A percentile compares a stretch with the other conserved stretches of the same genome.
phyloP scores from a whole-genome alignment of 2,888 invertebrate genomes.

The Luffia ferchaultella region DNA sequence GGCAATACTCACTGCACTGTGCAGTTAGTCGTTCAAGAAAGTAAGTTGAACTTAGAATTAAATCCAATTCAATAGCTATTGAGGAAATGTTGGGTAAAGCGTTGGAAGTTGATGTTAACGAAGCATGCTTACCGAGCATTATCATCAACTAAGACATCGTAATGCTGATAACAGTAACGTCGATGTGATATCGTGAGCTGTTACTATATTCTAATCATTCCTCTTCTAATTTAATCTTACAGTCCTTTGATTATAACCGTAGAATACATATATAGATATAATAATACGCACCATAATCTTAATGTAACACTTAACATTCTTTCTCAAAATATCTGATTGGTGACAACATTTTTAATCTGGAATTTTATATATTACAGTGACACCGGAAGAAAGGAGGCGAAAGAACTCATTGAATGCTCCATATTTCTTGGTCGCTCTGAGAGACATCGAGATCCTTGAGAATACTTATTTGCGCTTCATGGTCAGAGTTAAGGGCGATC shows the following conservation, averaged over 20 bases:
- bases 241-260: background rate
- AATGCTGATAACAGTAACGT: constrained; percentile 53
- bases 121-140: background rate
- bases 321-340: too few relatives aligned
- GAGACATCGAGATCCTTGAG: constrained; percentile 87
- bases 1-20: constrained; percentile 88
- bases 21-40: constrained; percentile 84
- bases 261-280: background rate
- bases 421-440: constrained; percentile 83
- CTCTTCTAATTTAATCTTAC: too few relatives aligned
- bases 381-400: constrained; percentile 74
- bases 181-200: too few relatives aligned
- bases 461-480: constrained; percentile 88
- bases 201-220: too few relatives aligned
- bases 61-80: too few relatives aligned
- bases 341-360: too few relatives aligned
- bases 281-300: background rate
- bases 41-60: constrained; percentile 69
- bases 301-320: background rate
- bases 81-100: too few relatives aligned
- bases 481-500: constrained; percentile 87
- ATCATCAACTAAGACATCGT: constrained; percentile 56
- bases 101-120: background rate
- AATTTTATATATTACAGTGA: constrained; percentile 55
- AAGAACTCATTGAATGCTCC: constrained; percentile 79